Evolutionary conservation across 1,140 invertebrate genomes (phyloP).

Genomic region (Lordiphosa collinella): DNA sequence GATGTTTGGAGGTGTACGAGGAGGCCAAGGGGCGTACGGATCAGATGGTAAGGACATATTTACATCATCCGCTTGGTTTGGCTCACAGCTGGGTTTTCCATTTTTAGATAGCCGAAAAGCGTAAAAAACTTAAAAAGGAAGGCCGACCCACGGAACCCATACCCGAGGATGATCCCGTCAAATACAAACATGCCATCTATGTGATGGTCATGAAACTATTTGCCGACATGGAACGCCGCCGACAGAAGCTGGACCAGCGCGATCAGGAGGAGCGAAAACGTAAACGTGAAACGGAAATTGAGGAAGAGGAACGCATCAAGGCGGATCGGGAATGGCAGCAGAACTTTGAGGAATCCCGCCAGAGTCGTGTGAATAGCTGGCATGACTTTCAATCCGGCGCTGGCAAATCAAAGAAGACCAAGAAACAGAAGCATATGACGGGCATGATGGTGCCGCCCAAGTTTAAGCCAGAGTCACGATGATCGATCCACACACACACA

Average conservation of each 20-base stretch:
- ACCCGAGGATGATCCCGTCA: conserved; percentile 96
- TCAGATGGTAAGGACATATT: conserved; percentile 88
- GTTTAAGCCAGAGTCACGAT: conserved; percentile 96
- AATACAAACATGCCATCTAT: conserved; percentile 96
- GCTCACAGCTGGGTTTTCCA: too few species aligned
- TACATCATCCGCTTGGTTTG: too few species aligned
- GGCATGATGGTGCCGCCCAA: conserved; percentile 94
- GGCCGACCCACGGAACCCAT: conserved; percentile 87
- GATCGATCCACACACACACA: conserved; percentile 80
- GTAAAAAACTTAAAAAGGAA: conserved; percentile 96
- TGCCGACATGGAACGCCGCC: conserved; percentile 96
- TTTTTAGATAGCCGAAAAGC: conserved; percentile 93
- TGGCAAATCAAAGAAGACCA: conserved; percentile 85
- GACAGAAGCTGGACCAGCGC: conserved; percentile 90
- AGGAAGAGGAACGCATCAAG: conserved; percentile 93
- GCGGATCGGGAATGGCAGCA: conserved; percentile 97
- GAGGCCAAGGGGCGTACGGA: conserved; percentile 97
- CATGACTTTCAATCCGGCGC: conserved; percentile 92
- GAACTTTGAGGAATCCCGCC: conserved; percentile 98
- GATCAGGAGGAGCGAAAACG: conserved; percentile 97
- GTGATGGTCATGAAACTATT: conserved; percentile 99
- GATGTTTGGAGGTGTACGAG: conserved; percentile 97
- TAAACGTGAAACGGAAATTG: conserved; percentile 96
- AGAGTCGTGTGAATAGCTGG: conserved; percentile 97
- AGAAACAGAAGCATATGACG: conserved; percentile 85